Conservation (phyloP, 2,113 vertebrate species). For the Numida meleagris region DNA sequence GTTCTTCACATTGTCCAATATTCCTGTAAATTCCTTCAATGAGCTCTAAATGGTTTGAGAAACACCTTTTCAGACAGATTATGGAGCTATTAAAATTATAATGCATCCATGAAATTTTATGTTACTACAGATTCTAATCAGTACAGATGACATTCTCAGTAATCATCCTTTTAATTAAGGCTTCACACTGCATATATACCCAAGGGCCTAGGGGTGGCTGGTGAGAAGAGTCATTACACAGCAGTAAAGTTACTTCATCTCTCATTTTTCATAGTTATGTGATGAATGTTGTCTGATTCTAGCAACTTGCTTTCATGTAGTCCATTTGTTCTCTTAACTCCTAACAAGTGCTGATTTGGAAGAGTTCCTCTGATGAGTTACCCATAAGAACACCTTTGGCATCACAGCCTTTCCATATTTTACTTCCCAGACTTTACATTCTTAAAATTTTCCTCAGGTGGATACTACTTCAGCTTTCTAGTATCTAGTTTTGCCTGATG, state of each 20-base stretch:
- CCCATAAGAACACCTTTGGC: neutral
- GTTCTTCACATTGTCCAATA: neutral
- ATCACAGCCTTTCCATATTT: neutral
- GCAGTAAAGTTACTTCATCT: neutral
- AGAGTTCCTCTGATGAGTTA: neutral
- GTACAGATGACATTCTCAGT: neutral
- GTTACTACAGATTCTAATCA: neutral
- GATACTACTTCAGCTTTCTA: neutral
- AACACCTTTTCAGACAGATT: neutral
- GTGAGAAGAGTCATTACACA: neutral
- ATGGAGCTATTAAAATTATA: neutral
- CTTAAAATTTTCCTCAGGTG: neutral
- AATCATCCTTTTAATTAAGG: accelerated
- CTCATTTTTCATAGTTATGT: neutral
- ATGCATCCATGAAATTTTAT: accelerated
- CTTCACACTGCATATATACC: neutral
- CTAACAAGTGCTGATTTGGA: neutral
- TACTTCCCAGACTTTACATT: neutral
- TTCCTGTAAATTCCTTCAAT: neutral
- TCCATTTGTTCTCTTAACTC: neutral
- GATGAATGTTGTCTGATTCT: neutral
- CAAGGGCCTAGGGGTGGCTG: neutral
- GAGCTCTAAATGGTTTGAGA: neutral
- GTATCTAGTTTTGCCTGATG: neutral
- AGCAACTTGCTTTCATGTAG: neutral